Evolutionary conservation across 2,797 vertebrate genomes (phyloP), one percentile per base, ranked within the genome.

Genomic region (Cetoscarus ocellatus): DNA sequence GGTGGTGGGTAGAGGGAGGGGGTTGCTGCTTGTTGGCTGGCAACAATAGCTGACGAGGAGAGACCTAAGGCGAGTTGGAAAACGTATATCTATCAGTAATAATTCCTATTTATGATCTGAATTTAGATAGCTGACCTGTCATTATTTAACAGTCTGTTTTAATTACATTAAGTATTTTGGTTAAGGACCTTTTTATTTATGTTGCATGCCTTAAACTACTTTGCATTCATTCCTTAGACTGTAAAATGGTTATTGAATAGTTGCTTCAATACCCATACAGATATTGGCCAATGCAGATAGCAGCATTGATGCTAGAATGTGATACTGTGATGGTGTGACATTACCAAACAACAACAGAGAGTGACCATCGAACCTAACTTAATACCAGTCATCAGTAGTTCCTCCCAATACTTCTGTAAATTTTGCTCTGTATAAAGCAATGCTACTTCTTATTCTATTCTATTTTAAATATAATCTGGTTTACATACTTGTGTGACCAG

Each of bases 31-130:
- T 97, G 96, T 90, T 96, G 96, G 94, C 96, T 96, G 92, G 96
- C 96, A 80, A 97, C 95, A 83, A 96, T 95, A 92, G 96, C 96
- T 91, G 96, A 96, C 75, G 96, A 97, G 50, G 95, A 95, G 85
- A 96, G 94, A 94, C 95, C 96, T 96, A 91, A 10, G 61, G 49
- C 7, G 49, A 67, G 70, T 68, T 54, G 77, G 65, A 75, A 85
- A 82, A 82, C 61, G 67, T 68, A 44, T 50, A 47, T 13, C 64
- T 53, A 69, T 75, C 67, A 68, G 67, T 60, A 5, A 75, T 44
- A 45, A 42, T 57, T 72, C 61, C 65, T 73, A 60, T 60, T 78
- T 76, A 54, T 55, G 47, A 17, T 63, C 11, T 73, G 13, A 53
- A 39, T 63, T 81, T 62, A 56, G 52, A 48, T 67, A 0, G 27